phyloP scores from a whole-genome alignment of 2,797 vertebrate species.

The Helicolenus hilgendorfi region DNA sequence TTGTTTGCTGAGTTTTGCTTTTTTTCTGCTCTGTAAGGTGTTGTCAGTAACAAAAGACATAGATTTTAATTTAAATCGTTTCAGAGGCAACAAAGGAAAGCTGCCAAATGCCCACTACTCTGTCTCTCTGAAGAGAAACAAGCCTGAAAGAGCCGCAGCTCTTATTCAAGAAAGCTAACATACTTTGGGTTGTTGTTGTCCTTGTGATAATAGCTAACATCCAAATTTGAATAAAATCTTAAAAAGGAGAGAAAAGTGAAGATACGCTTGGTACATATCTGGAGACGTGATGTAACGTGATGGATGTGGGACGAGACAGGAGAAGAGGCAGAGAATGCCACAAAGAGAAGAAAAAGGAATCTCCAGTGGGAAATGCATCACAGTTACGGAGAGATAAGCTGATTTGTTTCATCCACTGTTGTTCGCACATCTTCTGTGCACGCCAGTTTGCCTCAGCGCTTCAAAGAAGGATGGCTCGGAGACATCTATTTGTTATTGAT shows the following conservation, averaged over 20 bases:
- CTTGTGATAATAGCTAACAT: neutral
- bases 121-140: neutral
- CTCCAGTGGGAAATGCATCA: slow-evolving; percentile 48
- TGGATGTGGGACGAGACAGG: slow-evolving; percentile 28
- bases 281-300: slow-evolving; percentile 42
- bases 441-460: slow-evolving; percentile 30
- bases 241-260: neutral
- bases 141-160: neutral
- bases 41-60: slow-evolving; percentile 35
- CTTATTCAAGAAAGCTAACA: neutral
- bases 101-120: slow-evolving; percentile 9
- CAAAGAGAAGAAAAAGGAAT: slow-evolving; percentile 4
- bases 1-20: slow-evolving; percentile 43
- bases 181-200: neutral
- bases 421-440: slow-evolving; percentile 30
- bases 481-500: slow-evolving; percentile 45
- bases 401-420: slow-evolving; percentile 59
- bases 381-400: slow-evolving; percentile 35
- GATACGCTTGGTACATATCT: neutral
- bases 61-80: slow-evolving; percentile 28
- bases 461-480: slow-evolving; percentile 44
- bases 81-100: slow-evolving; percentile 12
- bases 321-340: slow-evolving; percentile 19
- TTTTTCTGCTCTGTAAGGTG: slow-evolving; percentile 15
- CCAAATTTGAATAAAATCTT: neutral